Evolutionary conservation across 2,113 vertebrate species (phyloP).

Genomic region (Apodemus sylvaticus): DNA sequence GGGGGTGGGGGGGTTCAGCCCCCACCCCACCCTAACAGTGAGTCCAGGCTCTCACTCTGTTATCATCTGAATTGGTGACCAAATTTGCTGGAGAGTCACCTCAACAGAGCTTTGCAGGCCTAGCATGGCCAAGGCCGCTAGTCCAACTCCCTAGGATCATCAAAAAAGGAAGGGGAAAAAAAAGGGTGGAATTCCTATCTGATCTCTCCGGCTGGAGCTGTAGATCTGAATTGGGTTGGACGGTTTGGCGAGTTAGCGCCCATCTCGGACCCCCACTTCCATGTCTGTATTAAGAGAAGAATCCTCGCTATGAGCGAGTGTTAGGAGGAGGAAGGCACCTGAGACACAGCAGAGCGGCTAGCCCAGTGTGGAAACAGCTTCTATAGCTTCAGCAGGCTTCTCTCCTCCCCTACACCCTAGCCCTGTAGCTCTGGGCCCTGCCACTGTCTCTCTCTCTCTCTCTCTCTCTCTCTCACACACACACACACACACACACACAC

Average conservation of each 20-base stretch:
- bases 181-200: neutral
- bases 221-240: neutral
- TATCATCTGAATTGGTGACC: neutral
- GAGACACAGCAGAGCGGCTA: neutral
- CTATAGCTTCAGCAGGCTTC: neutral
- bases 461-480: too few relatives aligned
- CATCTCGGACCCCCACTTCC: neutral
- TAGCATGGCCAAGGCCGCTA: neutral
- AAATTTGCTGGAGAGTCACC: neutral
- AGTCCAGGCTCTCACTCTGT: neutral
- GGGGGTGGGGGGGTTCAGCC: neutral
- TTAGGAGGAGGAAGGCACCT: neutral
- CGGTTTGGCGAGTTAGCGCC: neutral
- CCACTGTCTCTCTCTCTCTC: too few relatives aligned
- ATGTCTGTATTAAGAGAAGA: conserved; percentile 8
- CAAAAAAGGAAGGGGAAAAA: neutral
- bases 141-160: too few relatives aligned
- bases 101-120: neutral
- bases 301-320: neutral
- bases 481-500: too few relatives aligned
- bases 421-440: neutral
- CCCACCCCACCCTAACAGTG: neutral
- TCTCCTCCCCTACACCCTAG: fast-evolving
- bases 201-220: neutral
- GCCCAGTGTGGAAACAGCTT: neutral